Base-by-base conservation (phyloP, 1,140 invertebrate species). In the Cotesia typhae region DNA sequence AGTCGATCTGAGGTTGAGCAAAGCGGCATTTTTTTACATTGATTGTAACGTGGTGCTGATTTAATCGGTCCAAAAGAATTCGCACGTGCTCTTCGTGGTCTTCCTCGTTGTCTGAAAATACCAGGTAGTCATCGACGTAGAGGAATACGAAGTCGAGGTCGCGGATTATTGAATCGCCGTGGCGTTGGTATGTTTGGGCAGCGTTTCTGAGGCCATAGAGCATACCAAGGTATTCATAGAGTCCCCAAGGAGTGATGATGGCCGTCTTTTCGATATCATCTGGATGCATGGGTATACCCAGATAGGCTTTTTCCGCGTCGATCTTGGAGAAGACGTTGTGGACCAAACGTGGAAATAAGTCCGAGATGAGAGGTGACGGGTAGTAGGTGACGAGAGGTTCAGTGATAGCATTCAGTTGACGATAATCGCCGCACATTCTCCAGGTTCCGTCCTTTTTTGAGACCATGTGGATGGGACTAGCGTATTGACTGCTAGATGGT, bases 251-350 rank as follows among this genome's bases (percentile, higher is more conserved):
- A n/a, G n/a, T n/a, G n/a, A n/a, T n/a, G n/a, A n/a, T n/a, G n/a
- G n/a, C n/a, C n/a, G n/a, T n/a, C n/a, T n/a, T n/a, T n/a, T n/a
- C n/a, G n/a, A n/a, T n/a, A n/a, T n/a, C n/a, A n/a, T 74, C 63
- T 36, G 71, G 35, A 12, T 77, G 75, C 3, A 88, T 66, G 10
- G 73, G 69, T 5, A 89, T 75, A 72, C 89, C 87, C 75, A 81
- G 83, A 73, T 85, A 89, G 0, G 86, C 87, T n/a, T 74, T 76
- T 0, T 64, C 65, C 3, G 87, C 57, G 77, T 89, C 87, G 1
- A 89, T 65, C 0, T 78, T 74, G 2, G 78, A 74, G 67, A 88
- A 87, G 52, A 77, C 78, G 5, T 77, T 51, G 0, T 79, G 79
- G 1, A 59, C 66, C 9, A 88, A 38, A 3, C 59, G 69, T 69